Conservation (phyloP, 2,797 vertebrate species). For the Bufotes viridis region DNA sequence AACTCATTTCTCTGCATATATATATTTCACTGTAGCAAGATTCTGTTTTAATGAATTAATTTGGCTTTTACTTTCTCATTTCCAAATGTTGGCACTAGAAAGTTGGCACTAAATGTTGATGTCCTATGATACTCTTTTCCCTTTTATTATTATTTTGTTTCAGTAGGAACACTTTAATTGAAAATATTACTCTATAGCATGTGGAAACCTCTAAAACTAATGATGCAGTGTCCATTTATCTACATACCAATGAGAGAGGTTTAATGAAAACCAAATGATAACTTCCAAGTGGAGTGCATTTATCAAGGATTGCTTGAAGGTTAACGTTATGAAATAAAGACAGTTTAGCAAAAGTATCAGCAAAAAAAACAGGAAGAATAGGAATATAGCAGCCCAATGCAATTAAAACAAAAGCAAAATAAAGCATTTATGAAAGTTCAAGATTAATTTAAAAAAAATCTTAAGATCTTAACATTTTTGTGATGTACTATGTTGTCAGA, state of each 20-base stretch:
- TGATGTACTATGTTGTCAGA: no score
- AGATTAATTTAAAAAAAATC: no score
- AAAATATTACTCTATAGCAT: conserved; percentile 12
- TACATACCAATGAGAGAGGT: conserved; percentile 1
- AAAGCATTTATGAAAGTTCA: no score
- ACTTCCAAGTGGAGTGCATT: background rate
- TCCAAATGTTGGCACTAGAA: conserved; percentile 36
- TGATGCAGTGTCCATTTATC: conserved; percentile 9
- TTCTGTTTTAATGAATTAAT: conserved; percentile 45
- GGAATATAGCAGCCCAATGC: no score
- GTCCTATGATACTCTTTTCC: background rate
- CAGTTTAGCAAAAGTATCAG: background rate
- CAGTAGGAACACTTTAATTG: conserved; percentile 14
- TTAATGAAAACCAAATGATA: conserved; percentile 18
- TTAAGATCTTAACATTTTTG: no score
- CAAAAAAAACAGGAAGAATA: background rate
- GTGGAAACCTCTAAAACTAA: conserved; percentile 24
- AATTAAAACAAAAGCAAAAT: no score
- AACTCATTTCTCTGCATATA: conserved; percentile 11
- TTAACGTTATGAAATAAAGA: background rate
- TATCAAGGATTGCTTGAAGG: background rate
- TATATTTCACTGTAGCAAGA: conserved; percentile 15
- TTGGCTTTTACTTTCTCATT: conserved; percentile 38
- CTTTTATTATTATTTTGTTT: conserved; percentile 29
- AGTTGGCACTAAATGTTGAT: conserved; percentile 32